Base-by-base conservation (phyloP, 2,113 vertebrate genomes). In the Illadopsis cleaveri region DNA sequence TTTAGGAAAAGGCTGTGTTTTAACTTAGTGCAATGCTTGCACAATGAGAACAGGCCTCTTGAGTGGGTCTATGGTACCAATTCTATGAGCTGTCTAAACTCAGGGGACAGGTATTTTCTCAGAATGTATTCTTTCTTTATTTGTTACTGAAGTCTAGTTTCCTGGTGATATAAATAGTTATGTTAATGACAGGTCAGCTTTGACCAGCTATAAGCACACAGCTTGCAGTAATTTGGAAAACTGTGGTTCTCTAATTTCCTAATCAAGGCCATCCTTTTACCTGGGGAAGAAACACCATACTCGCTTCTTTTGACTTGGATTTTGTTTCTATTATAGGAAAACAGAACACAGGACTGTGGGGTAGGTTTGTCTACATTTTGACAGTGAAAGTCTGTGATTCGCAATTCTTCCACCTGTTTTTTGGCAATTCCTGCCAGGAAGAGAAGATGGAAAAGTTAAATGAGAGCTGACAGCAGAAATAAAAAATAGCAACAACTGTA, bases 381-480 rank as follows among this genome's bases (percentile, higher is more conserved):
- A 83, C 47, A 58, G 71, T 61, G 40, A 83, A 93, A 80, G 60
- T 12, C 68, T 93, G 87, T 80, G 71, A 82, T 30, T 77, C 62
- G 51, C 58, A 93, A 93, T 82, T 88, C 42, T 78, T 94, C 85
- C 82, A 81, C 76, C 57, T 88, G 85, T 75, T 92, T 75, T 68
- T 70, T 71, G 56, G 37, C 53, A 93, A 14, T 62, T 93, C 48
- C 82, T 94, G 71, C 79, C 75, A 86, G 79, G 10, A 95, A 62
- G 31, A 89, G 57, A 82, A 71, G 53, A 89, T 40, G 40, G 45
- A 30, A 88, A 81, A 44, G 42, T 65, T 83, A 83, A 82, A 73
- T 35, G 44, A 92, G 68, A 68, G 83, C 25, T 86, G 69, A 77
- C 33, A 88, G 75, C 21, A 93, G 56, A 88, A 91, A 73, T 44